Percentiles rank a stretch among this genome's conserved stretches.
phyloP scores from a whole-genome alignment of 2,888 invertebrate genomes.

The Ormyrus thymus region DNA sequence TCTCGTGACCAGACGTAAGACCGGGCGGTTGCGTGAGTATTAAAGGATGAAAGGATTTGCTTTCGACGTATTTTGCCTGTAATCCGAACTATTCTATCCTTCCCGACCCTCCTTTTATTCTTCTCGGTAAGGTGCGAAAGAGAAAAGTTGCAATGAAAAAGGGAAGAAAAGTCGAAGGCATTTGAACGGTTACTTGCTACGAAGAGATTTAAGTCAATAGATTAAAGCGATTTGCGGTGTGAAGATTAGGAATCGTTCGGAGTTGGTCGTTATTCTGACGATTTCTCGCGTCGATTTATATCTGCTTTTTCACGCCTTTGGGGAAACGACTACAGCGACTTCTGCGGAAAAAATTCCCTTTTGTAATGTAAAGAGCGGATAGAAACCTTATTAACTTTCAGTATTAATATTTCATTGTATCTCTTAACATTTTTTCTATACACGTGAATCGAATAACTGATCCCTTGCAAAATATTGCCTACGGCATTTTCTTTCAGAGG shows the following conservation, averaged over 20 bases:
- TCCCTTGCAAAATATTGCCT: no score
- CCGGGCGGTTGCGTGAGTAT: slow-evolving; percentile 56
- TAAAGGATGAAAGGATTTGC: slow-evolving; percentile 69
- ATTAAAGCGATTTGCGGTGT: slow-evolving; percentile 40
- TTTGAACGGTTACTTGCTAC: neutral
- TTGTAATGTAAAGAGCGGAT: slow-evolving; percentile 42
- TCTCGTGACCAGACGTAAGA: neutral
- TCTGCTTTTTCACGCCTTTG: neutral
- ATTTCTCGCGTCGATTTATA: neutral
- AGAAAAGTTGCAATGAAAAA: neutral
- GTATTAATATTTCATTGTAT: slow-evolving; percentile 38
- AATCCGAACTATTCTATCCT: slow-evolving; percentile 63
- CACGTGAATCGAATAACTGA: no score
- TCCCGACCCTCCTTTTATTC: slow-evolving; percentile 6
- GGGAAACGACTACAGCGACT: neutral
- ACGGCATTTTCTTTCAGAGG: no score
- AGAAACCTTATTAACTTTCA: slow-evolving; percentile 27
- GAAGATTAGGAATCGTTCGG: slow-evolving; percentile 39
- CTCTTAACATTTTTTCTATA: neutral
- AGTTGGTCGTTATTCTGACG: slow-evolving; percentile 10
- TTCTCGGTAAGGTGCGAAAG: neutral
- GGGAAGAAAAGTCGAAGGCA: slow-evolving; percentile 4
- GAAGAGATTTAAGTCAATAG: slow-evolving; percentile 31
- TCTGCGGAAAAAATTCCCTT: slow-evolving; percentile 7
- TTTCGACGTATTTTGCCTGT: slow-evolving; percentile 70